Evolutionary conservation across 2,797 vertebrate genomes (phyloP), one percentile per base, ranked within the genome.

Genomic region (Chromis chromis): DNA sequence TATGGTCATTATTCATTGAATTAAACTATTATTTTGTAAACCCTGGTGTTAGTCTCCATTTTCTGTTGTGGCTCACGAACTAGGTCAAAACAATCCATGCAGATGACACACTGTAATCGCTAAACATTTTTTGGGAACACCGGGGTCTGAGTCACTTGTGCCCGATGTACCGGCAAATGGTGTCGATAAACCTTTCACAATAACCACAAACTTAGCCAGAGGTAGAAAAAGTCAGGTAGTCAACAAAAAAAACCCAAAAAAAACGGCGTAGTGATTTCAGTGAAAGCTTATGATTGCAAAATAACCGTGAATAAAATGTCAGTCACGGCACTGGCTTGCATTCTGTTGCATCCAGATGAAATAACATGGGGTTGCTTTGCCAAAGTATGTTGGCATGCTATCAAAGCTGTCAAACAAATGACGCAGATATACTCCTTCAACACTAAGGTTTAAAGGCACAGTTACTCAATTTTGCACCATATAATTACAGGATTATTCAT

Each of bases 331-430:
- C 40, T 71, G 63, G 67, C 70, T 77, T 68, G 66, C 33, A 14
- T 61, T 75, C 27, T 49, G 49, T 63, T 65, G 72, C 49, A 69
- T 46, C 10, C 69, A 74, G 22, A 79, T 78, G 31, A 83, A 84
- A 81, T 11, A 42, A 17, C 24, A 28, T 33, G 46, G 12, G 3
- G 9, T 11, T 31, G 31, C 54, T 33, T 42, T 79, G 66, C 52
- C 74, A 86, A 84, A 74, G 19, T 67, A 61, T 21, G 42, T 28
- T 87, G 81, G 78, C 79, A 60, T 13, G 16, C 8, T 22, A 50
- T 69, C 56, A 84, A 50, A 62, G 66, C 22, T 52, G 50, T 58
- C n/a, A 57, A 42, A 52, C 19, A 9, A 3, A 61, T 66, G 36
- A 67, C 1, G 40, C 40, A 78, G 19, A 9, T n/a, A 28, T 62